A percentile compares a stretch with the other conserved stretches of the same genome.
Evolutionary conservation across 2,888 invertebrate species (phyloP).

Genomic region (Amphipoea oculea): DNA sequence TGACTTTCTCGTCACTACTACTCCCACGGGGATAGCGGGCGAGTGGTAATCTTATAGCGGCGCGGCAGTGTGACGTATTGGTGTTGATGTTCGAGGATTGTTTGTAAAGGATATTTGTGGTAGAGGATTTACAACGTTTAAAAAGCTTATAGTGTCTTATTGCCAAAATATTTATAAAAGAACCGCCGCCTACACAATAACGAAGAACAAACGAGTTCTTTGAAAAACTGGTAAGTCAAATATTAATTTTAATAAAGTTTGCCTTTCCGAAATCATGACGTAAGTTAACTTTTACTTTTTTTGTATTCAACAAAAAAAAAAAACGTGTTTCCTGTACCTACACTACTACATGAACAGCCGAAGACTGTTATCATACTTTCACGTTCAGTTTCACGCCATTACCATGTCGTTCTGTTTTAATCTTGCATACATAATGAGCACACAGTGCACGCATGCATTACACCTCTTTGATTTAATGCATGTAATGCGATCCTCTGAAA

Average conservation of each 20-base stretch:
- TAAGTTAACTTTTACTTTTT: not conserved
- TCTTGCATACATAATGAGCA: constrained; percentile 19
- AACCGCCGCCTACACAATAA: too few species aligned
- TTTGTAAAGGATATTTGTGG: too few species aligned
- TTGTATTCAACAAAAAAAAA: not conserved
- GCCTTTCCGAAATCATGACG: not conserved
- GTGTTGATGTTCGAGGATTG: not conserved
- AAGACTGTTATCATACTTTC: not conserved
- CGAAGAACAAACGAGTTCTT: not conserved
- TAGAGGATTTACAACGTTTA: not conserved
- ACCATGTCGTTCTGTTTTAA: constrained; percentile 16
- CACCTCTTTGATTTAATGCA: constrained; percentile 20
- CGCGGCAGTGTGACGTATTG: not conserved
- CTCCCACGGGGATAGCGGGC: constrained; percentile 24
- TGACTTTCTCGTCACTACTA: constrained; percentile 12
- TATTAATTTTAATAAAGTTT: not conserved
- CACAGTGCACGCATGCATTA: constrained; percentile 7
- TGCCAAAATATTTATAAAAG: not conserved
- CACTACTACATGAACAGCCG: not conserved
- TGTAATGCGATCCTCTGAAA: constrained; percentile 16
- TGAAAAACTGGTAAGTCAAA: not conserved
- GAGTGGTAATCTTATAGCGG: not conserved
- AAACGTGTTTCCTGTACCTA: not conserved
- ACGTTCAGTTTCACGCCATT: not conserved
- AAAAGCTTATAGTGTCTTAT: not conserved